phyloP scores from a whole-genome alignment of 2,113 vertebrate species.

The Vidua chalybeata region DNA sequence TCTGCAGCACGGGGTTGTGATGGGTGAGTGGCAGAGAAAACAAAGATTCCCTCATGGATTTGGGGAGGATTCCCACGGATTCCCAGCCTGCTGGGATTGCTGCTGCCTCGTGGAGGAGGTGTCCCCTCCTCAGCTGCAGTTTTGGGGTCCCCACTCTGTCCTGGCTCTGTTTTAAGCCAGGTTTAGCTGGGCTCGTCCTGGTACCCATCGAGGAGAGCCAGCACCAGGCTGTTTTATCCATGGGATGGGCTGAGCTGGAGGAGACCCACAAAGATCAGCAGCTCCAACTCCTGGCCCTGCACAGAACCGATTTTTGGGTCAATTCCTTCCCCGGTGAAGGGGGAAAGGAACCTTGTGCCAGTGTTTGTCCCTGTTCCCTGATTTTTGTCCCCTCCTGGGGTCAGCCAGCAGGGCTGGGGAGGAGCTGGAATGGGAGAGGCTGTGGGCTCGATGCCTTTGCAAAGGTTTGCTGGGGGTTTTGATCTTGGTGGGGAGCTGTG shows the following conservation, averaged over 20 bases:
- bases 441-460: neutral
- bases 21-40: neutral
- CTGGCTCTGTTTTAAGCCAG: neutral
- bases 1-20: neutral
- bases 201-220: neutral
- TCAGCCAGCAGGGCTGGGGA: neutral
- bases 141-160: neutral
- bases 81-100: neutral
- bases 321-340: fast-evolving
- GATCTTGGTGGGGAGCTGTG: neutral
- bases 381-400: neutral
- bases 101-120: neutral
- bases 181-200: neutral
- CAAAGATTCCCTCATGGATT: neutral
- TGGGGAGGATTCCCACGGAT: neutral
- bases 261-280: neutral
- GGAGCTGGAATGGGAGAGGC: neutral
- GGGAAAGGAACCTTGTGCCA: neutral
- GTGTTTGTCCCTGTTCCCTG: neutral
- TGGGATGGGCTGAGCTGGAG: neutral
- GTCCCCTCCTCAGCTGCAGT: neutral
- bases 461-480: neutral
- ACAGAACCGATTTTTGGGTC: neutral
- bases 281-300: neutral
- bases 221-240: neutral